phyloP scores from a whole-genome alignment of 2,113 vertebrate genomes.

The Notechis scutatus region DNA sequence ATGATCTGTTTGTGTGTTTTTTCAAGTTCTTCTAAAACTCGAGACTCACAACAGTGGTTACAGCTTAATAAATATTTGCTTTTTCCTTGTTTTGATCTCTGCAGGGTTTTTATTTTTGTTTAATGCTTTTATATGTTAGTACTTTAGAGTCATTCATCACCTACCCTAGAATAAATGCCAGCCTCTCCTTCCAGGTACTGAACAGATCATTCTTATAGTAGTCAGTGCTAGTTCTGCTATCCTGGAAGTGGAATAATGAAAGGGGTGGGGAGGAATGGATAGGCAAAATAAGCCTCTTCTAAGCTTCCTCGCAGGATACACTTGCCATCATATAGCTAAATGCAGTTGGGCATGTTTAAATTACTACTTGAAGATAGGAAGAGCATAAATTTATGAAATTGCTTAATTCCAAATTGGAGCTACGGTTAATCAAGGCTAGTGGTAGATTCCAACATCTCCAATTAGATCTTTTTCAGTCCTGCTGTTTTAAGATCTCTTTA shows the following conservation, averaged over 20 bases:
- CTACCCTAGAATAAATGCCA: conserved; percentile 9
- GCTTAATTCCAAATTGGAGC: neutral
- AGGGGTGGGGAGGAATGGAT: neutral
- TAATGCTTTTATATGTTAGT: conserved; percentile 54
- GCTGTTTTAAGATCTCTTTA: neutral
- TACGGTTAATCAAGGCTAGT: neutral
- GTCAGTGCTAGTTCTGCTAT: neutral
- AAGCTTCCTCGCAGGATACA: conserved; percentile 8
- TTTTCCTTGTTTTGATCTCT: conserved; percentile 73
- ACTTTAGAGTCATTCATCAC: conserved; percentile 46
- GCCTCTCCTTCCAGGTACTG: conserved; percentile 46
- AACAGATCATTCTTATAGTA: conserved; percentile 39
- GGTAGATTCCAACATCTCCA: neutral
- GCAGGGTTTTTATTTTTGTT: conserved; percentile 59
- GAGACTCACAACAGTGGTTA: conserved; percentile 74
- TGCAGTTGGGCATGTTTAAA: neutral
- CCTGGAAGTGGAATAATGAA: rapidly evolving
- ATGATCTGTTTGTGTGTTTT: conserved; percentile 71
- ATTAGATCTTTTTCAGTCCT: neutral
- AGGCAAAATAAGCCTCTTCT: neutral
- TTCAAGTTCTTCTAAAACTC: conserved; percentile 65
- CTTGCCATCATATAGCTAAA: neutral
- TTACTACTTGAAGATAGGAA: neutral
- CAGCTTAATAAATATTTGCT: conserved; percentile 77
- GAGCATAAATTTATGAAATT: neutral